Conservation (phyloP, 1,140 invertebrate species). For the Pollicipes pollicipes region DNA sequence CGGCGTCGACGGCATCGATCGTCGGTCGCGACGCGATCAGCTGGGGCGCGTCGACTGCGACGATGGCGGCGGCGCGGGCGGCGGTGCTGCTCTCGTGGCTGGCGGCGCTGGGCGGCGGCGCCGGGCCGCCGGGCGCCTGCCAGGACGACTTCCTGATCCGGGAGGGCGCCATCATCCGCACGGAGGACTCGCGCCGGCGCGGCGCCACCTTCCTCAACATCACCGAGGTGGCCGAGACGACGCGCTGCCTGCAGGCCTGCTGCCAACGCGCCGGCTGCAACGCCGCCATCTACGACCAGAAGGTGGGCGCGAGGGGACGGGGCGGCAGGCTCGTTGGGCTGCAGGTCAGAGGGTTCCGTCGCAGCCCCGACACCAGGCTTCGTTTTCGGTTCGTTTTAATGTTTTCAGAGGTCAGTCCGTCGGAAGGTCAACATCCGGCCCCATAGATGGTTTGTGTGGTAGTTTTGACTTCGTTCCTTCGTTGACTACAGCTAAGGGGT, state of each 20-base stretch:
- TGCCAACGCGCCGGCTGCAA: slow-evolving; percentile 70
- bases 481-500: no score
- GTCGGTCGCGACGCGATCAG: background rate
- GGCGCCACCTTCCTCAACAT: slow-evolving; percentile 77
- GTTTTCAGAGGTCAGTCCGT: no score
- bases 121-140: background rate
- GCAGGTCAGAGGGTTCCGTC: no score
- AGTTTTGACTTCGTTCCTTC: no score
- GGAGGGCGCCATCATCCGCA: slow-evolving; percentile 72
- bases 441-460: no score
- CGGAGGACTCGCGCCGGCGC: slow-evolving; percentile 63
- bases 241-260: slow-evolving; percentile 67
- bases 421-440: no score
- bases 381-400: no score
- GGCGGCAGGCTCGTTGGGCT: no score
- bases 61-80: background rate
- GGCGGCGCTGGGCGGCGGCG: background rate
- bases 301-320: no score
- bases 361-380: no score
- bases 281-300: slow-evolving; percentile 80
- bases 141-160: slow-evolving; percentile 61
- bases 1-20: background rate
- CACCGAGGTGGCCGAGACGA: slow-evolving; percentile 48
- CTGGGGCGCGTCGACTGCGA: background rate
- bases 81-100: background rate